phyloP scores from a whole-genome alignment of 2,113 vertebrate species.

The Chinchilla lanigera region DNA sequence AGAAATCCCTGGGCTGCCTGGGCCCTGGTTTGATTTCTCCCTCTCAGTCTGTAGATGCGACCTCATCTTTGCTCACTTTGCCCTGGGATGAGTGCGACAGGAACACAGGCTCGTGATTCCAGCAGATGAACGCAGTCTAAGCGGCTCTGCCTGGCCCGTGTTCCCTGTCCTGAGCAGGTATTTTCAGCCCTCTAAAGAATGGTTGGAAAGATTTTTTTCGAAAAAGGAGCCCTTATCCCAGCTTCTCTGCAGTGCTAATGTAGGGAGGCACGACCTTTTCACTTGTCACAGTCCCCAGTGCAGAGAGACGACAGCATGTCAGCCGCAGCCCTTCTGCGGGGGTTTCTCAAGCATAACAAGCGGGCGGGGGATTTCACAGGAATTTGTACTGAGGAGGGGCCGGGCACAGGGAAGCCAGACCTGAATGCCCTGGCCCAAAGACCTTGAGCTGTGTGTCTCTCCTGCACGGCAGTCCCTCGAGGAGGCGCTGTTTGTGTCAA shows the following conservation, averaged over 20 bases:
- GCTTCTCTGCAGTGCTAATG: slow-evolving; percentile 75
- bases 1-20: not conserved
- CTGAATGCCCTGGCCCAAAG: not conserved
- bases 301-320: slow-evolving; percentile 77
- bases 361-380: slow-evolving; percentile 13
- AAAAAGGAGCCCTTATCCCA: slow-evolving; percentile 40
- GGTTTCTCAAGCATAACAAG: slow-evolving; percentile 58
- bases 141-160: not conserved
- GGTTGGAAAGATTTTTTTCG: slow-evolving; percentile 66
- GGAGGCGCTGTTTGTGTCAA: not conserved
- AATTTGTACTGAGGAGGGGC: not conserved
- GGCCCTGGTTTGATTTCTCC: not conserved
- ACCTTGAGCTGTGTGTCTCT: accelerated
- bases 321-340: slow-evolving; percentile 62
- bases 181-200: not conserved
- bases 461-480: not conserved
- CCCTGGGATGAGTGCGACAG: not conserved
- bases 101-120: not conserved
- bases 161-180: not conserved
- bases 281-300: slow-evolving; percentile 70
- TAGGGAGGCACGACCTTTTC: slow-evolving; percentile 82
- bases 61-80: not conserved
- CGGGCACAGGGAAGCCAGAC: not conserved
- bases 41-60: not conserved
- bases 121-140: not conserved